Base-by-base conservation (phyloP, 2,888 invertebrate species). In the Teleiodes luculella region DNA sequence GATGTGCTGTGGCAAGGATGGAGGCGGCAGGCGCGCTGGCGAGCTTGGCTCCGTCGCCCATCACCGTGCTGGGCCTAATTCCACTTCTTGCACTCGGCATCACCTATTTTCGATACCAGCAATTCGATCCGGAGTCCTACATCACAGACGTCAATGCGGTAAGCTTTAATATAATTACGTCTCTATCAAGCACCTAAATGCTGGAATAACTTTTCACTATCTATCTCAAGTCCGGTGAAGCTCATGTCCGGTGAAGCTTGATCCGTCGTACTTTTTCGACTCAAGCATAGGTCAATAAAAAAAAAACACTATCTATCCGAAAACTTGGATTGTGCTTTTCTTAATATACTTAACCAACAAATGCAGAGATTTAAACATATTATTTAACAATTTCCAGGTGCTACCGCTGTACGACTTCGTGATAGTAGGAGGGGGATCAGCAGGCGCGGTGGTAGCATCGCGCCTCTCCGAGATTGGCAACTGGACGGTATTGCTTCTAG, bases 371-470 rank as follows among this genome's bases (percentile, higher is more conserved):
- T 1, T 18, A 18, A 7, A 11, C 8, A 16, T 11, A 13, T 43
- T 28, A 11, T 28, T 54, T 50, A 28, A 60, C 36, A 43, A 18
- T 51, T 86, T 86, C 36, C 90, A 95, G 96, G 86, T 96, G 63
- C 82, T 92, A 69, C 92, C 93, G 57, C 93, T 94, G 78, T 96
- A 96, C 90, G 97, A 96, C 80, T 98, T 96, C 77, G 92, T 96
- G 66, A 91, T 96, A 70, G 92, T 97, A 55, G 97, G 97, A 41
- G 96, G 94, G 13, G 97, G 97, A 35, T 96, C 96, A 5, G 97
- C 97, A 0, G 97, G 97, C 24, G 95, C 97, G 2, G 97, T 97
- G 50, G 91, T 97, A 48, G 97, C 97, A 51, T 95, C 95, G 61
- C 92, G 96, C 18, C 90, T 96, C 58, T 95, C 95, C 4, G 96